Evolutionary conservation across 2,888 invertebrate species (phyloP).

Genomic region (Ennomos erosarius): DNA sequence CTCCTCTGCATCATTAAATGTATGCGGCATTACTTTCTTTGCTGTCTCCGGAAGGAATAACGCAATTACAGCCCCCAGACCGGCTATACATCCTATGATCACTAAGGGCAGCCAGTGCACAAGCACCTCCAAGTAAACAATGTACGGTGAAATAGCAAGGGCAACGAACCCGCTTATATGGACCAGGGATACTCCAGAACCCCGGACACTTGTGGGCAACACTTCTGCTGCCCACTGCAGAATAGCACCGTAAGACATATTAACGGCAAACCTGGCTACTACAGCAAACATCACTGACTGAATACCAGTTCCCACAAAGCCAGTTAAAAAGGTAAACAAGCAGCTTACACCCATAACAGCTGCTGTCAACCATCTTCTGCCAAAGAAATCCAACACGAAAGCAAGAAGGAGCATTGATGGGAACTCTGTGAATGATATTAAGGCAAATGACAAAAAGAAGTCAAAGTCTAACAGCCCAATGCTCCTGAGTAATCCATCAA

Average conservation of each 20-base stretch:
- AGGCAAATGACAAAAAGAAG: slow-evolving; percentile 63
- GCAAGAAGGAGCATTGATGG: slow-evolving; percentile 61
- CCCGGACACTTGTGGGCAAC: slow-evolving; percentile 62
- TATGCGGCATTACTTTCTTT: slow-evolving; percentile 67
- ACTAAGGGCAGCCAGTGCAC: slow-evolving; percentile 63
- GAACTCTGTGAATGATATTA: slow-evolving; percentile 63
- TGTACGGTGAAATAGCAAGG: slow-evolving; percentile 59
- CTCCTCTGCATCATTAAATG: slow-evolving; percentile 68
- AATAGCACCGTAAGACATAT: slow-evolving; percentile 55
- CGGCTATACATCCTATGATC: slow-evolving; percentile 53
- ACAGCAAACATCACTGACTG: slow-evolving; percentile 58
- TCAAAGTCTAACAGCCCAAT: slow-evolving; percentile 60
- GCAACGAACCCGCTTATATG: slow-evolving; percentile 63
- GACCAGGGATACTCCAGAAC: slow-evolving; percentile 58
- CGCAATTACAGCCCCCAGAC: slow-evolving; percentile 50
- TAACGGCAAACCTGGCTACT: slow-evolving; percentile 61
- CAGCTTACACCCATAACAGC: slow-evolving; percentile 50
- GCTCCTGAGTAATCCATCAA: slow-evolving; percentile 62
- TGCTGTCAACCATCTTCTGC: slow-evolving; percentile 61
- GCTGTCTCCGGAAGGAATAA: slow-evolving; percentile 69
- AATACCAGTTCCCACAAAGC: slow-evolving; percentile 52
- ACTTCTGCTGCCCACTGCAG: slow-evolving; percentile 67
- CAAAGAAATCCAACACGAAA: slow-evolving; percentile 62
- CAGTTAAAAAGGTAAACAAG: slow-evolving; percentile 55
- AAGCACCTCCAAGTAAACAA: slow-evolving; percentile 62